These are phyloP conservation scores for Pachydiplax longipennis DNA, from an alignment of 2,888 invertebrate genomes.

Conservation along the genomic window DNA sequence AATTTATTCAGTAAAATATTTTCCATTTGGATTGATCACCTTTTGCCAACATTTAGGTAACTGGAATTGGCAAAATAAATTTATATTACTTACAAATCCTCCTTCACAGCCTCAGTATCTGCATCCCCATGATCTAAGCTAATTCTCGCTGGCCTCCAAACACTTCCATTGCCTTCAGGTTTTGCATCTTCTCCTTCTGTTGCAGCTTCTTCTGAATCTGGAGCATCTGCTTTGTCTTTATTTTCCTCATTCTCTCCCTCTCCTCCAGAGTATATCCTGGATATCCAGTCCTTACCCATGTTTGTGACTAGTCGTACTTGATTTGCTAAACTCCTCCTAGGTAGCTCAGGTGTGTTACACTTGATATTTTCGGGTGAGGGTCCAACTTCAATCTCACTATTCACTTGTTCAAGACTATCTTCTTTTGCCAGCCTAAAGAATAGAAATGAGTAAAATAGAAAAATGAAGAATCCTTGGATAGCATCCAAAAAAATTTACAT, in stretches of 20 bases:
- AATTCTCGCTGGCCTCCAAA: slow-evolving; percentile 40
- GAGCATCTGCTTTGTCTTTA: slow-evolving; percentile 63
- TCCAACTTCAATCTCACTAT: slow-evolving; percentile 4
- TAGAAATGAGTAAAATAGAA: not conserved
- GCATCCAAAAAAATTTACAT: too few species aligned
- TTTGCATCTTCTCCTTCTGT: slow-evolving; percentile 53
- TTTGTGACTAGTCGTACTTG: slow-evolving; percentile 57
- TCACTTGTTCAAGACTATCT: not conserved
- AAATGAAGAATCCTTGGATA: too few species aligned
- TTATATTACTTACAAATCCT: slow-evolving; percentile 52
- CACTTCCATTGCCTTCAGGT: slow-evolving; percentile 60
- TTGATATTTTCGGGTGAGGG: slow-evolving; percentile 63
- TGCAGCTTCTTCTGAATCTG: slow-evolving; percentile 61
- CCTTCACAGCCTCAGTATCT: slow-evolving; percentile 58
- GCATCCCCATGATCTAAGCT: slow-evolving; percentile 52
- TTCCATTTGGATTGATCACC: too few species aligned
- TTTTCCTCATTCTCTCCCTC: slow-evolving; percentile 54
- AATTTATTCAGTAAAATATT: too few species aligned
- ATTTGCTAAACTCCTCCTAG: slow-evolving; percentile 64
- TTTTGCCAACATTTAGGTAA: too few species aligned
- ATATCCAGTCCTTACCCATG: slow-evolving; percentile 66
- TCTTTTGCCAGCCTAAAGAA: not conserved
- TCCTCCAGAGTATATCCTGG: slow-evolving; percentile 59
- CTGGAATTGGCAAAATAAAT: too few species aligned
- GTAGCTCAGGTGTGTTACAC: slow-evolving; percentile 69